phyloP scores from a whole-genome alignment of 1,140 invertebrate species.

The Lepidurus apus region DNA sequence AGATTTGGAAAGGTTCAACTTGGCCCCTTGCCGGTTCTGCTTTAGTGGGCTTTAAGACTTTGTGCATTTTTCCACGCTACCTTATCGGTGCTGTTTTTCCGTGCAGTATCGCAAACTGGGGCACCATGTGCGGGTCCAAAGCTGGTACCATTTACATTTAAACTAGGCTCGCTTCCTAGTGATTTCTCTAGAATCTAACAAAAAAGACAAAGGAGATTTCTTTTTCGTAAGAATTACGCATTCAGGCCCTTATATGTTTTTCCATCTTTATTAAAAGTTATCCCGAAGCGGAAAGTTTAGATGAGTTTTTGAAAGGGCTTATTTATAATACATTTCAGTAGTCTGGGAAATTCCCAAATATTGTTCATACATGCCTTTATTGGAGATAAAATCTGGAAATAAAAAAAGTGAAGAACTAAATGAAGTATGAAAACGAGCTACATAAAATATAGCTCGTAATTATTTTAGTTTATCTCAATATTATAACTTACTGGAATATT shows the following conservation, averaged over 20 bases:
- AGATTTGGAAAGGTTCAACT: slow-evolving; percentile 15
- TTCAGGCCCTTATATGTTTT: background rate
- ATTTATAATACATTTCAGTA: background rate
- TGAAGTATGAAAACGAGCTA: too few species aligned
- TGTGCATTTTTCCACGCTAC: background rate
- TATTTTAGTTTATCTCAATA: too few species aligned
- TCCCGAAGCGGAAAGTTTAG: background rate
- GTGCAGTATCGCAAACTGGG: background rate
- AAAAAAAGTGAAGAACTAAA: too few species aligned
- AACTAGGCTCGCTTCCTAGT: background rate
- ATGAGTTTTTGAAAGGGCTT: background rate
- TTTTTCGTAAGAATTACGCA: background rate
- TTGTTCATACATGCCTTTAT: too few species aligned
- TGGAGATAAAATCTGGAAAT: too few species aligned
- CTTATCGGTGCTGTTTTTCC: background rate
- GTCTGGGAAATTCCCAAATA: too few species aligned
- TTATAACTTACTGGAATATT: too few species aligned
- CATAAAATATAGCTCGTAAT: too few species aligned
- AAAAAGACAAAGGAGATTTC: background rate
- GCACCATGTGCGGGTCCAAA: slow-evolving; percentile 4
- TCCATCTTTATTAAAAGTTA: background rate
- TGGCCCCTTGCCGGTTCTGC: background rate
- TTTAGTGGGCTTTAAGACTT: background rate
- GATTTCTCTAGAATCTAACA: background rate
- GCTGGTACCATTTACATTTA: slow-evolving; percentile 1